Evolutionary conservation across 2,888 invertebrate species (phyloP).

Genomic region (Teleiodes luculella): DNA sequence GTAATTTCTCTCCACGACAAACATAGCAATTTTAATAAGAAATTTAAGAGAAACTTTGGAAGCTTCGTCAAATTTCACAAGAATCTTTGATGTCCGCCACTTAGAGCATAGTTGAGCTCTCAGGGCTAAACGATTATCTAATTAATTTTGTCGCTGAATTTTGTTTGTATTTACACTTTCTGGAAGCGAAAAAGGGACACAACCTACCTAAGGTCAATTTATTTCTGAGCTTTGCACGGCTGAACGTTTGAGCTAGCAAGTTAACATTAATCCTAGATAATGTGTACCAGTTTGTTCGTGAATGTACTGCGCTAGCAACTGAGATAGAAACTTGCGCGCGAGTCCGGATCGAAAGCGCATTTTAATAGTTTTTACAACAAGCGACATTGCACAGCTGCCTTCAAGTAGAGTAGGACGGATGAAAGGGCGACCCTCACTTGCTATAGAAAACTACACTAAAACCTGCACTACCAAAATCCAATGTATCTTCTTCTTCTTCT

Average conservation of each 20-base stretch:
- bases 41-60: constrained; percentile 24
- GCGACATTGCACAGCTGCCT: constrained; percentile 43
- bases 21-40: constrained; percentile 21
- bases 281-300: constrained; percentile 29
- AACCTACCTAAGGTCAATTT: neutral
- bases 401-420: constrained; percentile 16
- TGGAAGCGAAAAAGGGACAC: neutral
- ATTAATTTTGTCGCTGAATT: constrained; percentile 14
- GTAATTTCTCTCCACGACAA: constrained; percentile 21
- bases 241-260: constrained; percentile 1
- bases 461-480: too few relatives aligned
- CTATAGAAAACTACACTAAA: neutral
- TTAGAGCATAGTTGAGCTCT: constrained; percentile 15
- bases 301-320: constrained; percentile 50
- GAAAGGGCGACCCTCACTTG: constrained; percentile 3
- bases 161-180: neutral
- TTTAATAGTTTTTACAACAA: constrained; percentile 56
- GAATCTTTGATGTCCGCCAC: constrained; percentile 27
- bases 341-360: constrained; percentile 71
- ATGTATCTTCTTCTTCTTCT: too few relatives aligned
- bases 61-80: constrained; percentile 25
- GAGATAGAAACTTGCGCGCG: constrained; percentile 61
- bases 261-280: neutral
- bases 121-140: constrained; percentile 7
- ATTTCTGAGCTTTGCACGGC: neutral